Evolutionary conservation across 2,888 invertebrate species (phyloP).

Genomic region (Caenorhabditis wallacei): DNA sequence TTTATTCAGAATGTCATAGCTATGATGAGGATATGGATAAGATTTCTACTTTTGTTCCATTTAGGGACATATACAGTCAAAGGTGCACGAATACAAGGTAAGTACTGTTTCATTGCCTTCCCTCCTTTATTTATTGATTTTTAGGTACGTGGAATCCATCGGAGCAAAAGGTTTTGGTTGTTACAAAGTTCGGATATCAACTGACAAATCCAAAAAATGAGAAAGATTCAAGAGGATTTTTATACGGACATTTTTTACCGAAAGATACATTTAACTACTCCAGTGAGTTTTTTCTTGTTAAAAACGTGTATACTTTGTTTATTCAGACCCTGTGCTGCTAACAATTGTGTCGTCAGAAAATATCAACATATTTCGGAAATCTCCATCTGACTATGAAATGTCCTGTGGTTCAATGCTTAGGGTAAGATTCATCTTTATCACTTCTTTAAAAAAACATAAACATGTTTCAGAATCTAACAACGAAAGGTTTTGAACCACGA

Average conservation of each 20-base stretch:
- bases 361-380: conserved; percentile 66
- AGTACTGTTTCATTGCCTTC: neutral
- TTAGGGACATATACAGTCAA: conserved; percentile 12
- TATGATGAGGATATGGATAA: conserved; percentile 56
- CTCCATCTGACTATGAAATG: conserved; percentile 65
- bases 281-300: conserved; percentile 39
- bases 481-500: conserved; percentile 89
- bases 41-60: conserved; percentile 16
- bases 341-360: conserved; percentile 72
- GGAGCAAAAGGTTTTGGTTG: conserved; percentile 85
- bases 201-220: conserved; percentile 93
- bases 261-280: conserved; percentile 52
- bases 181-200: conserved; percentile 96
- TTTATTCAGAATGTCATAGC: conserved; percentile 65
- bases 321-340: conserved; percentile 64
- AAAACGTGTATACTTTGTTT: no score
- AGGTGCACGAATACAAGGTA: conserved; percentile 60
- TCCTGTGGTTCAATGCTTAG: conserved; percentile 71
- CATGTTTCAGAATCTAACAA: conserved; percentile 91
- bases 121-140: conserved; percentile 32
- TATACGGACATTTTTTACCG: conserved; percentile 94
- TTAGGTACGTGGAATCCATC: conserved; percentile 63
- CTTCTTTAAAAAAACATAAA: neutral
- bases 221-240: conserved; percentile 93
- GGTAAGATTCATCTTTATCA: conserved; percentile 26